Percentiles rank a stretch among this genome's conserved stretches.
Conservation (phyloP, 1,140 invertebrate genomes). For the Bombus turneri region DNA sequence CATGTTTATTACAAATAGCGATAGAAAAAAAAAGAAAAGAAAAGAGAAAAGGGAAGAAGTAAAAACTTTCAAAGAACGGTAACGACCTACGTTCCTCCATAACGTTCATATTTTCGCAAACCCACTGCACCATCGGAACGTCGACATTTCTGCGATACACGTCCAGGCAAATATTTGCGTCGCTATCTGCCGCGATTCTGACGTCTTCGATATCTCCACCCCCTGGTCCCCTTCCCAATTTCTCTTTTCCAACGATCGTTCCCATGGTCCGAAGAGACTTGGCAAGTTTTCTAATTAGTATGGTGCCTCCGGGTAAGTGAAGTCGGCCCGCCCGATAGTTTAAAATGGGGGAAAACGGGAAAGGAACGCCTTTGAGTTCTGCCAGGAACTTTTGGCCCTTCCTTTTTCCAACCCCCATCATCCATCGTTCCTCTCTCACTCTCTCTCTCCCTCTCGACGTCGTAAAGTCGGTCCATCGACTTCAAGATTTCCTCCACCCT, state of each 20-base stretch:
- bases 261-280: slow-evolving; percentile 54
- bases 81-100: not conserved
- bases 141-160: not conserved
- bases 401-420: not conserved
- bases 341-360: slow-evolving; percentile 58
- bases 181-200: slow-evolving; percentile 24
- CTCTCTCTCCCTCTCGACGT: not conserved
- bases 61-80: not conserved
- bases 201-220: slow-evolving; percentile 20
- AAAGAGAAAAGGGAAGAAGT: not conserved
- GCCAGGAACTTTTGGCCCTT: slow-evolving; percentile 48
- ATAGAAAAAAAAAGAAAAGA: no score
- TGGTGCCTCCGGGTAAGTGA: slow-evolving; percentile 62
- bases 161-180: slow-evolving; percentile 55
- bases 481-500: slow-evolving; percentile 33
- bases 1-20: not conserved
- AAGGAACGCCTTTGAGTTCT: slow-evolving; percentile 64
- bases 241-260: slow-evolving; percentile 45
- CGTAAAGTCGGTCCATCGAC: slow-evolving; percentile 63
- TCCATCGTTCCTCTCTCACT: not conserved
- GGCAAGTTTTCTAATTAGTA: slow-evolving; percentile 77
- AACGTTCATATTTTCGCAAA: not conserved
- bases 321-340: slow-evolving; percentile 61
- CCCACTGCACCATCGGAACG: not conserved
- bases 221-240: not conserved